These are phyloP conservation scores for Acanthopleura granulata DNA, from an alignment of 2,888 invertebrate species.

Conservation along the genomic window DNA sequence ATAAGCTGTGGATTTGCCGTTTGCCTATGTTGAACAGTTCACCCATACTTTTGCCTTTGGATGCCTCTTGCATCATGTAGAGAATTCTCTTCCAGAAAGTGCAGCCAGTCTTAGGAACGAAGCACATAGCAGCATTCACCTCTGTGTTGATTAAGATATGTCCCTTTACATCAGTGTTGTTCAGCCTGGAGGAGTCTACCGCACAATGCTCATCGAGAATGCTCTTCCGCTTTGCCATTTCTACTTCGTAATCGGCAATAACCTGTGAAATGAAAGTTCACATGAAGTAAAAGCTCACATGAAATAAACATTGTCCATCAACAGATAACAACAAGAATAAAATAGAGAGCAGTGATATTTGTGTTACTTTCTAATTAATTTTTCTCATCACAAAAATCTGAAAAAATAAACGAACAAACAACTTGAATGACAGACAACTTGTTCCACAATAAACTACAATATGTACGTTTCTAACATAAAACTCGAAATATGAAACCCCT, in stretches of 20 bases:
- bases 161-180: neutral
- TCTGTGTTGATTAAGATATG: neutral
- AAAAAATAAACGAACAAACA: too few relatives aligned
- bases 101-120: slow-evolving; percentile 47
- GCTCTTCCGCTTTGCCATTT: neutral
- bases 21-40: neutral
- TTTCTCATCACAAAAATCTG: too few relatives aligned
- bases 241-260: neutral
- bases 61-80: slow-evolving; percentile 15
- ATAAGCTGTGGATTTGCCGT: neutral
- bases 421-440: too few relatives aligned
- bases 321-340: too few relatives aligned
- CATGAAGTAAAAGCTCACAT: too few relatives aligned
- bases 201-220: neutral
- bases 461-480: too few relatives aligned
- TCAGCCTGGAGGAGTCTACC: neutral
- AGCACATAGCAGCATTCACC: slow-evolving; percentile 38
- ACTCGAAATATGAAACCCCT: too few relatives aligned
- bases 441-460: too few relatives aligned
- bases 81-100: slow-evolving; percentile 48
- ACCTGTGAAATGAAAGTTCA: too few relatives aligned
- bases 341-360: too few relatives aligned
- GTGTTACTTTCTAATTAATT: neutral
- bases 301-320: too few relatives aligned
- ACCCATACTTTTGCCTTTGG: neutral